Percentiles rank a stretch among this genome's conserved stretches.
phyloP scores from a whole-genome alignment of 92 coral and sea anemone species.

The Porites rus region DNA sequence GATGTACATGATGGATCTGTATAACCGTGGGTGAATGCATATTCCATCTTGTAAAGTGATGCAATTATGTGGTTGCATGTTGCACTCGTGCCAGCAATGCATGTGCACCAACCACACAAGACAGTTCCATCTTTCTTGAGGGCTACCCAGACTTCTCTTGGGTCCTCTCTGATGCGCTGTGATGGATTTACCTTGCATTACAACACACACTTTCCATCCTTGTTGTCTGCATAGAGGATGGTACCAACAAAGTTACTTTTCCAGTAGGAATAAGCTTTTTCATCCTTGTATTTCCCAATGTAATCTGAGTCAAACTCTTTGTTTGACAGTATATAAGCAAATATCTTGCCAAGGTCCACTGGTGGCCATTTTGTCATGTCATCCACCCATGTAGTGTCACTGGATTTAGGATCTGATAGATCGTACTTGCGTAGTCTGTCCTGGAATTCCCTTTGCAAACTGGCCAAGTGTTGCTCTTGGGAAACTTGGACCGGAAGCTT shows the following conservation, averaged over 20 bases:
- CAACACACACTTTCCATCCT: too few relatives aligned
- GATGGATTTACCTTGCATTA: too few relatives aligned
- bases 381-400: slow-evolving; percentile 9
- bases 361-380: slow-evolving; percentile 38
- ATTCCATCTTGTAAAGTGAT: slow-evolving; percentile 47
- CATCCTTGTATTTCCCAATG: slow-evolving; percentile 48
- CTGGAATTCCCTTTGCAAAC: slow-evolving; percentile 16
- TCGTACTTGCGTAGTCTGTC: not conserved
- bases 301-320: slow-evolving; percentile 48
- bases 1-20: slow-evolving; percentile 60
- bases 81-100: slow-evolving; percentile 52
- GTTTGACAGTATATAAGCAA: slow-evolving; percentile 29
- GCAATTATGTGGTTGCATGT: slow-evolving; percentile 71
- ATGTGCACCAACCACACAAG: slow-evolving; percentile 65
- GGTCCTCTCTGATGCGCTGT: too few relatives aligned
- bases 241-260: slow-evolving; percentile 55
- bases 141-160: slow-evolving; percentile 32
- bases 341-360: slow-evolving; percentile 47
- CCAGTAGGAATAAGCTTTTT: slow-evolving; percentile 53
- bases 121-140: slow-evolving; percentile 21
- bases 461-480: not conserved
- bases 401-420: not conserved
- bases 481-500: not conserved
- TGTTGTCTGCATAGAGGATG: not conserved
- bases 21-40: slow-evolving; percentile 36